Evolutionary conservation across 2,797 vertebrate genomes (phyloP).

Genomic region (Enteromius paludinosus): DNA sequence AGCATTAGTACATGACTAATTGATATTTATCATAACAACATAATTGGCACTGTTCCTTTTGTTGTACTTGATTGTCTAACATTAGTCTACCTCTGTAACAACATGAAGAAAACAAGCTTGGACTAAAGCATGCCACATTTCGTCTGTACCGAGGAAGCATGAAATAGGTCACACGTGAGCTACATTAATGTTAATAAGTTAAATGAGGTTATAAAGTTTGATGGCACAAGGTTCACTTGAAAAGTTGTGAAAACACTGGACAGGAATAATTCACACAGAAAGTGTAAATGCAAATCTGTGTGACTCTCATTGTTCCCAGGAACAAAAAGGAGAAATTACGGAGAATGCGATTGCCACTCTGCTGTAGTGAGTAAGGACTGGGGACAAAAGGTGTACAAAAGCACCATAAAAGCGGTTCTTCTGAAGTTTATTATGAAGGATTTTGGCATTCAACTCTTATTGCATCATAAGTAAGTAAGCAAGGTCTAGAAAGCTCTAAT

Average conservation of each 20-base stretch:
- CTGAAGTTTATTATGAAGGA: not conserved
- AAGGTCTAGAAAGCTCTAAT: not conserved
- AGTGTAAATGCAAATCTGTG: not conserved
- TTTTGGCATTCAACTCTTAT: not conserved
- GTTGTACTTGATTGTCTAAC: not conserved
- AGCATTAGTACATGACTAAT: not conserved
- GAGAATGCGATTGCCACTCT: not conserved
- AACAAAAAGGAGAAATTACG: not conserved
- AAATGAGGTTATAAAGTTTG: not conserved
- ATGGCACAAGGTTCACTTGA: not conserved
- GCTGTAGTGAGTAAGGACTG: not conserved
- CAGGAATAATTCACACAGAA: slow-evolving; percentile 5
- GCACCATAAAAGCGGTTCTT: not conserved
- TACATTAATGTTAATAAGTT: not conserved
- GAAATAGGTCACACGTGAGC: not conserved
- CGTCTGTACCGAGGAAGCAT: not conserved
- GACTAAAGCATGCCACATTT: slow-evolving; percentile 26
- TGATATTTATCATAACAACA: not conserved
- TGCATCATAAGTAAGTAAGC: not conserved
- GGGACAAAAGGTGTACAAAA: not conserved
- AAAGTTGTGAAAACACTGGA: slow-evolving; percentile 26
- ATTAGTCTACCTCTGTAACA: not conserved
- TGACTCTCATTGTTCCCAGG: not conserved
- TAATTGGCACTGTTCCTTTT: slow-evolving; percentile 1
- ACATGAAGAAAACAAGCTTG: not conserved